Evolutionary conservation across 2,888 invertebrate species (phyloP).

Genomic region (Heteropelma amictum): DNA sequence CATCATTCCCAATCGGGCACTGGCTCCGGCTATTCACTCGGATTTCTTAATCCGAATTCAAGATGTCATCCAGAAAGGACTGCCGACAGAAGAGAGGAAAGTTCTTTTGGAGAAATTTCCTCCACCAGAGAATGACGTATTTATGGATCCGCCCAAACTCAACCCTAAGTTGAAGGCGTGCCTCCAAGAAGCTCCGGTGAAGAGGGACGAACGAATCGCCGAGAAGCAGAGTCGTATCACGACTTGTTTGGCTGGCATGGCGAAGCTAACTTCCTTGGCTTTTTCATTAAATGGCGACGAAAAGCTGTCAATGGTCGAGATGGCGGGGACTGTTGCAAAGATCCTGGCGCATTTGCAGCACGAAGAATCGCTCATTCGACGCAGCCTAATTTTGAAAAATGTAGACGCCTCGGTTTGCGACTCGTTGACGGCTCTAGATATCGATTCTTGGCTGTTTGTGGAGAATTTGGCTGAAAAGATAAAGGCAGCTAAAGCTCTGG

Average conservation of each 20-base stretch:
- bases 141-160: conserved; percentile 19
- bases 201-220: conserved; percentile 15
- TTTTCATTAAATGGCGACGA: neutral
- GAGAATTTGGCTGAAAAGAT: neutral
- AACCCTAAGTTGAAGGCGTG: conserved; percentile 10
- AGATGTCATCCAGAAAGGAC: conserved; percentile 9
- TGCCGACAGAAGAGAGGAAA: conserved; percentile 6
- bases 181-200: conserved; percentile 1
- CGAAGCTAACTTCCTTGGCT: neutral
- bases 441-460: neutral
- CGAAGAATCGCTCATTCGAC: conserved; percentile 23
- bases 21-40: neutral
- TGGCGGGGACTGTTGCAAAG: neutral
- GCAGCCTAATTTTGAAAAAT: conserved; percentile 22
- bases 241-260: neutral
- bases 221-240: conserved; percentile 7
- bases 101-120: neutral
- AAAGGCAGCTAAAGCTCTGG: neutral
- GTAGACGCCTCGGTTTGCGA: conserved; percentile 16
- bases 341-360: conserved; percentile 10
- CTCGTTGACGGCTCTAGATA: neutral
- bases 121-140: neutral
- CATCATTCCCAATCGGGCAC: neutral
- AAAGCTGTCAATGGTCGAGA: neutral
- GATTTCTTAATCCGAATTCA: conserved; percentile 5